phyloP scores from a whole-genome alignment of 2,797 vertebrate species.

The Catamblyrhynchus diadema region DNA sequence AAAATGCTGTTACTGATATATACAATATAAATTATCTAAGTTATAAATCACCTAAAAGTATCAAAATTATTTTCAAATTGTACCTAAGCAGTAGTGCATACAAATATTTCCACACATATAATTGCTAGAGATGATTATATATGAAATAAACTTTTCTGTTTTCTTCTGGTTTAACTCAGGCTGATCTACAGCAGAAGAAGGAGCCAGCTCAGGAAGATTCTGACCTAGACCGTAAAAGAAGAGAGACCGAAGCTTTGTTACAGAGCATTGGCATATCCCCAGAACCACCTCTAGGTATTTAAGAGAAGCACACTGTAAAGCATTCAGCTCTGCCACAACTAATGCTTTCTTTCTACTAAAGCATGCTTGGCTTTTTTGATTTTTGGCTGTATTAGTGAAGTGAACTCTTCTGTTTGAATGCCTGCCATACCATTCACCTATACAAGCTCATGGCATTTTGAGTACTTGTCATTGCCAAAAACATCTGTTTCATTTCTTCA shows the following conservation, averaged over 20 bases:
- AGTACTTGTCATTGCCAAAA: conserved; percentile 21
- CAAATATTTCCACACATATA: neutral
- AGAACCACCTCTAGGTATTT: conserved; percentile 86
- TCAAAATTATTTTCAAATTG: neutral
- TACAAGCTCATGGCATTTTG: conserved; percentile 46
- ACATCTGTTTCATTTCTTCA: conserved; percentile 23
- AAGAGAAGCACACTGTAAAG: conserved; percentile 19
- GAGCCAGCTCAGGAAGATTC: conserved; percentile 83
- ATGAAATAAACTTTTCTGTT: neutral
- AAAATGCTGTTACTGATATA: neutral
- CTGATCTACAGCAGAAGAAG: conserved; percentile 82
- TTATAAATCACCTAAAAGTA: neutral
- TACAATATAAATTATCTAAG: neutral
- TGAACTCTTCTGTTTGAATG: conserved; percentile 59
- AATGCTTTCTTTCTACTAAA: conserved; percentile 22
- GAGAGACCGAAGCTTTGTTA: conserved; percentile 85
- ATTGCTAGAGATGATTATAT: neutral
- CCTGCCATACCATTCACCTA: conserved; percentile 25
- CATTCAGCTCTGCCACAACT: neutral
- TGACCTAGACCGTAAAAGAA: conserved; percentile 84
- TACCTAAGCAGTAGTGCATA: neutral
- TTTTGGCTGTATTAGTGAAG: conserved; percentile 52
- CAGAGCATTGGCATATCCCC: conserved; percentile 89
- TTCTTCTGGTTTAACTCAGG: conserved; percentile 4
- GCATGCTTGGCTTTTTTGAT: conserved; percentile 56